A percentile compares a stretch with the other conserved stretches of the same genome.
Evolutionary conservation across 2,113 vertebrate genomes (phyloP).

Genomic region (Motacilla tschutschensis): DNA sequence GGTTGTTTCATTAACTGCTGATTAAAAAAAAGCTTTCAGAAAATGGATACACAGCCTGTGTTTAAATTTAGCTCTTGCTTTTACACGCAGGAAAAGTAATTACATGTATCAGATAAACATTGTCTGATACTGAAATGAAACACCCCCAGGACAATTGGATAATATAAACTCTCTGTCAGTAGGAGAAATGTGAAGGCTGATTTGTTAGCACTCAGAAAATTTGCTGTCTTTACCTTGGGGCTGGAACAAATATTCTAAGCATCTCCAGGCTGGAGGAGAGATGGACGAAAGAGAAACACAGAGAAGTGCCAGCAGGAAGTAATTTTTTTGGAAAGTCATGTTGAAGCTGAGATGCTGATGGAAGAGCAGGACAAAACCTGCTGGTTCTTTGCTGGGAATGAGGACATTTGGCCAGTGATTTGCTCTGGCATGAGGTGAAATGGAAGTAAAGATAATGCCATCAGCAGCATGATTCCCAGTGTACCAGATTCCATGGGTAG

Average conservation of each 20-base stretch:
- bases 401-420: neutral
- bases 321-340: neutral
- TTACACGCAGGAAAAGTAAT: constrained; percentile 27
- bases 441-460: neutral
- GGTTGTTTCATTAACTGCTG: constrained; percentile 35
- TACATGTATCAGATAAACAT: constrained; percentile 4
- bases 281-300: neutral
- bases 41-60: neutral
- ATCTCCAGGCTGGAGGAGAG: neutral
- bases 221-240: neutral
- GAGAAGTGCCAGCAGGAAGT: neutral
- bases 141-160: constrained; percentile 4
- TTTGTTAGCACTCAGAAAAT: constrained; percentile 1
- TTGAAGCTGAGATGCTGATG: neutral
- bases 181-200: neutral
- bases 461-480: neutral
- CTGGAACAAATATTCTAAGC: neutral
- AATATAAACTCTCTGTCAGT: neutral
- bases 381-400: neutral
- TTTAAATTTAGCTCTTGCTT: constrained; percentile 38
- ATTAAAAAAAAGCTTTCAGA: constrained; percentile 10
- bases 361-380: neutral
- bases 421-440: neutral
- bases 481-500: neutral
- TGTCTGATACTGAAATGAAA: constrained; percentile 35